phyloP scores from a whole-genome alignment of 2,113 vertebrate genomes.

The Forbesichthys agassizii region DNA sequence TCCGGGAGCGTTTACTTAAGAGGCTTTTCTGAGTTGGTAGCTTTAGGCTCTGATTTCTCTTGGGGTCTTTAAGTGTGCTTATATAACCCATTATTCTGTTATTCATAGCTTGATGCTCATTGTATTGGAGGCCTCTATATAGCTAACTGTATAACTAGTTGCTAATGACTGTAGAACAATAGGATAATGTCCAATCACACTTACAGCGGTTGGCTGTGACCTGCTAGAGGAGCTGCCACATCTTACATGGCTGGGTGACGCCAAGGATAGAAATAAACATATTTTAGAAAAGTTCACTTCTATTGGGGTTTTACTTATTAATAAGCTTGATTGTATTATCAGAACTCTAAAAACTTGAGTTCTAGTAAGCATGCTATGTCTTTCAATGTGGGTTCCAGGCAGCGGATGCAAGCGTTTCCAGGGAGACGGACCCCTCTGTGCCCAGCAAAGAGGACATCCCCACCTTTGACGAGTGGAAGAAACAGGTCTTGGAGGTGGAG shows the following conservation, averaged over 20 bases:
- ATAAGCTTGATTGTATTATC: not conserved
- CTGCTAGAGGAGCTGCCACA: not conserved
- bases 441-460: constrained; percentile 95
- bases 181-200: too few relatives aligned
- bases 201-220: not conserved
- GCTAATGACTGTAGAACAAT: not conserved
- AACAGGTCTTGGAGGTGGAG: constrained; percentile 98
- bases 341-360: not conserved
- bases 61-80: constrained; percentile 40
- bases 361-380: not conserved
- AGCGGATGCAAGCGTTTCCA: constrained; percentile 68
- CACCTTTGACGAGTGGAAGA: constrained; percentile 99
- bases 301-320: not conserved
- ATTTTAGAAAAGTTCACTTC: not conserved
- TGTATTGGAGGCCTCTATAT: constrained; percentile 18
- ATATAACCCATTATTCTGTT: constrained; percentile 52
- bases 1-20: constrained; percentile 28
- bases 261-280: not conserved
- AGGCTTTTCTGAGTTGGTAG: constrained; percentile 29
- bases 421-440: constrained; percentile 84
- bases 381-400: constrained; percentile 47
- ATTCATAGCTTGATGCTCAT: constrained; percentile 36
- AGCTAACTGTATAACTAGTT: constrained; percentile 1
- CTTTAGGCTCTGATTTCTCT: constrained; percentile 29
- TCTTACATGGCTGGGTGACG: not conserved